Conservation (phyloP, 2,888 invertebrate species). For the Noctuana brunneofusca region DNA sequence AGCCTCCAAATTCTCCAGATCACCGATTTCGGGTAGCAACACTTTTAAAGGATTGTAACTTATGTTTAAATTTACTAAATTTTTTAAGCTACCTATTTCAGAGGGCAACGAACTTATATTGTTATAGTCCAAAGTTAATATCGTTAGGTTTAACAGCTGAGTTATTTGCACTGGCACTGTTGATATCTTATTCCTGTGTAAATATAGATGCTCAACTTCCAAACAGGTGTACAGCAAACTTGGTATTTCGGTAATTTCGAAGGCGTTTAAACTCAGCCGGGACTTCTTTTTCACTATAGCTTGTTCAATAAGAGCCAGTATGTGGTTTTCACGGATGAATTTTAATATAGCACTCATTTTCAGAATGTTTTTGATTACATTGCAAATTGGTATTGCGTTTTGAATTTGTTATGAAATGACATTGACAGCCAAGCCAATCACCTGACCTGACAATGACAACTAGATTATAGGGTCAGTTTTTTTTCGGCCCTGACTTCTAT, state of each 20-base stretch:
- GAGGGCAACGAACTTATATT: slow-evolving; percentile 83
- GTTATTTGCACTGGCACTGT: slow-evolving; percentile 74
- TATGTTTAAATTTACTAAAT: slow-evolving; percentile 84
- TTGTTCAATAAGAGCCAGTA: slow-evolving; percentile 86
- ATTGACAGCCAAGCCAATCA: slow-evolving; percentile 40
- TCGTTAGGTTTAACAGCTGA: slow-evolving; percentile 81
- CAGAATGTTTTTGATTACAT: slow-evolving; percentile 51
- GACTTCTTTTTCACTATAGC: slow-evolving; percentile 83
- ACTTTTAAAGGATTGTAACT: slow-evolving; percentile 85
- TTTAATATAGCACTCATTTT: slow-evolving; percentile 86
- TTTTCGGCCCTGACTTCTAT: slow-evolving; percentile 17
- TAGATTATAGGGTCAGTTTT: slow-evolving; percentile 2
- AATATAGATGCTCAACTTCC: slow-evolving; percentile 83
- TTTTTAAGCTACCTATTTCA: slow-evolving; percentile 82
- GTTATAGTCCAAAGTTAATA: slow-evolving; percentile 86
- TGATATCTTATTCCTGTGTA: slow-evolving; percentile 85
- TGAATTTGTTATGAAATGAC: slow-evolving; percentile 55
- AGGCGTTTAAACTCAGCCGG: slow-evolving; percentile 84
- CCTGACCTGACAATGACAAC: slow-evolving; percentile 19
- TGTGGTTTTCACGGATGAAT: slow-evolving; percentile 87
- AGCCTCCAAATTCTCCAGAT: slow-evolving; percentile 83
- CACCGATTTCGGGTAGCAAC: slow-evolving; percentile 84
- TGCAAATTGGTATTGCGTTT: slow-evolving; percentile 37
- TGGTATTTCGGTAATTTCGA: slow-evolving; percentile 85
- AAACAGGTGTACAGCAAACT: slow-evolving; percentile 80